Base-by-base conservation (phyloP, 2,113 vertebrate species). In the Hirundichthys speculiger region DNA sequence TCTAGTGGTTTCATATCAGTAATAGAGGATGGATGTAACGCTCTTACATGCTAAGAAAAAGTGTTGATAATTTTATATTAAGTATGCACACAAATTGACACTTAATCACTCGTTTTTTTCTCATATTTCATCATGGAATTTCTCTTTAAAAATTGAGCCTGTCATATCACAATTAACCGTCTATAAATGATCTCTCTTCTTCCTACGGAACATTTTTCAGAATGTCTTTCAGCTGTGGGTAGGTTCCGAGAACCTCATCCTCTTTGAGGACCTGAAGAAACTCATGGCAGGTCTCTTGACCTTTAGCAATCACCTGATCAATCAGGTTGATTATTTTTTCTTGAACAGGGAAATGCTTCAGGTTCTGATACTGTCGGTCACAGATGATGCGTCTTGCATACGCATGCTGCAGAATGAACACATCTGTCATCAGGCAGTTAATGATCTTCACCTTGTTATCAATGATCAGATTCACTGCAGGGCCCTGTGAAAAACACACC, bases 1-100 rank as follows among this genome's bases (percentile, higher is more conserved):
- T 79, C 87, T 84, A 49, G 75, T 86, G 85, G 74, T n/a, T 13
- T 34, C 30, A 34, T 7, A 10, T 27, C 27, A 27, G 3, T 27
- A 27, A 27, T 4, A 34, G 6, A 2, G 30, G 30, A 34, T 34
- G 30, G 11, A 34, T 34, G 6, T 4, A 10, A 9, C 30, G 1
- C 30, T 34, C 2, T 34, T 34, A 34, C 30, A 9, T 34, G 11
- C 6, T 2, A 10, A 34, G 30, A 34, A 34, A 6, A 34, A 3
- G 11, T 34, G 3, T 34, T 34, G 30, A 34, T 10, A 34, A 10
- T 34, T 34, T 34, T 34, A 34, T 7, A 10, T 10, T 34, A 4
- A 34, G 30, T 34, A 10, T 34, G 6, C 30, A 3, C 30, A 34
- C 30, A 7, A 34, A 34, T 10, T 34, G 30, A 34, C 3, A 27